phyloP scores from a whole-genome alignment of 2,797 vertebrate genomes.

The Pterois miles region DNA sequence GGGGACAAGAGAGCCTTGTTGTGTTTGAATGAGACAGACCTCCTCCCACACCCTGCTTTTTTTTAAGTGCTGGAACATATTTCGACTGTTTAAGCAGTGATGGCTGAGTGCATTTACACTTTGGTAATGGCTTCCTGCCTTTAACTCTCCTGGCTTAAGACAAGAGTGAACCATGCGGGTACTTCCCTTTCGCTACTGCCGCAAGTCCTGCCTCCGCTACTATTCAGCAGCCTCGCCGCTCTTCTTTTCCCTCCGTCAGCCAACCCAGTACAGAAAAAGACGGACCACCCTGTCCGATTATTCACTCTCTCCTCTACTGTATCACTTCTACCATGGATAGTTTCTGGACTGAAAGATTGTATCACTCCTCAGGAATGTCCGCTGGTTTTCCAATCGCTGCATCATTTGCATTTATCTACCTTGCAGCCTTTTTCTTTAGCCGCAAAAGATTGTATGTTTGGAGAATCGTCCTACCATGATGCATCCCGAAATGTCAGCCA shows the following conservation, averaged over 20 bases:
- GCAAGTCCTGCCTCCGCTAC: constrained; percentile 24
- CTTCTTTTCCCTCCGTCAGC: constrained; percentile 19
- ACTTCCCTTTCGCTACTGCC: constrained; percentile 44
- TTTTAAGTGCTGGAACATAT: constrained; percentile 63
- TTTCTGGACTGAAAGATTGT: constrained; percentile 69
- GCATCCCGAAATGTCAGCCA: constrained; percentile 64
- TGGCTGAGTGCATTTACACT: constrained; percentile 80
- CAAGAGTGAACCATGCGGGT: constrained; percentile 39
- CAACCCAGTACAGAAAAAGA: constrained; percentile 16
- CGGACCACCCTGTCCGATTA: constrained; percentile 69
- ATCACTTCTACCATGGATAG: constrained; percentile 52
- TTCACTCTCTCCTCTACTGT: constrained; percentile 57
- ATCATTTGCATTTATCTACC: constrained; percentile 78
- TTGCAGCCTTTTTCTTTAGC: constrained; percentile 63
- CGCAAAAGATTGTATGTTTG: constrained; percentile 61
- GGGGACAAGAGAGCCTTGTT: constrained; percentile 36
- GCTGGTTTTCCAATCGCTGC: constrained; percentile 67
- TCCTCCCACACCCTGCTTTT: constrained; percentile 24
- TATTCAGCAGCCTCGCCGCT: constrained; percentile 10
- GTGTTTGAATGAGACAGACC: constrained; percentile 38
- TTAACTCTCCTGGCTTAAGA: constrained; percentile 70
- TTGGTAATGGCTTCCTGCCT: constrained; percentile 82
- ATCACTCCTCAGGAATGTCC: constrained; percentile 75
- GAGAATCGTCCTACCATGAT: constrained; percentile 50
- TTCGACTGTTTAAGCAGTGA: constrained; percentile 73